Percentiles rank a stretch among this genome's conserved stretches.
Evolutionary conservation across 2,797 vertebrate species (phyloP).

Genomic region (Syngnathus rostellatus): DNA sequence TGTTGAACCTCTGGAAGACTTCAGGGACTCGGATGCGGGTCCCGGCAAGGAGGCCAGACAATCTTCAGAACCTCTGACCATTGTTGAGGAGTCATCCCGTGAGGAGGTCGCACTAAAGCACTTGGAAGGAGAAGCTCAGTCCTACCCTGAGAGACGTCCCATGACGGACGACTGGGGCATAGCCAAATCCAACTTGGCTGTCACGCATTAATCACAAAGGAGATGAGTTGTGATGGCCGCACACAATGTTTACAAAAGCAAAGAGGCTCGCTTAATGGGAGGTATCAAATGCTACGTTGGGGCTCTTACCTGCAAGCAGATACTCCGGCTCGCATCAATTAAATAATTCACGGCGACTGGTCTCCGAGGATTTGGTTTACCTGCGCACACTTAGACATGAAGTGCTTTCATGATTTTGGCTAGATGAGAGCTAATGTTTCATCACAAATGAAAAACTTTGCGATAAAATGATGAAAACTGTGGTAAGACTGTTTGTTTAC

Average conservation of each 20-base stretch:
- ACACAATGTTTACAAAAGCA: constrained; percentile 41
- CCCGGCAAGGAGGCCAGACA: background rate
- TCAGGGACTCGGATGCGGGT: constrained; percentile 24
- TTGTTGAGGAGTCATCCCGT: background rate
- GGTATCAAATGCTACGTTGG: constrained; percentile 36
- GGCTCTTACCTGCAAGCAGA: constrained; percentile 60
- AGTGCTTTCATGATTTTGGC: background rate
- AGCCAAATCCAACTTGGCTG: background rate
- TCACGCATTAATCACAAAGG: constrained; percentile 10
- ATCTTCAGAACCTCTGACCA: constrained; percentile 10
- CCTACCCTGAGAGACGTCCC: constrained; percentile 13
- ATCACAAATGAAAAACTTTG: background rate
- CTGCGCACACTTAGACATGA: constrained; percentile 28
- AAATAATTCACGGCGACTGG: constrained; percentile 65
- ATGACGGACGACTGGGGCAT: constrained; percentile 16
- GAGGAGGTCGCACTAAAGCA: background rate
- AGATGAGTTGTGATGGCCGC: constrained; percentile 26
- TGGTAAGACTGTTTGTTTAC: constrained; percentile 29
- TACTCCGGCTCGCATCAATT: constrained; percentile 51
- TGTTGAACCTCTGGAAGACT: constrained; percentile 66
- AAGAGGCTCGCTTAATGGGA: constrained; percentile 4
- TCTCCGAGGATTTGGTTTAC: constrained; percentile 45
- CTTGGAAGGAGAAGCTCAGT: constrained; percentile 19
- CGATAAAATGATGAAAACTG: background rate
- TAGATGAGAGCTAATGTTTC: background rate